Evolutionary conservation across 2,888 invertebrate genomes (phyloP), one percentile per base, ranked within the genome.

Genomic region (Euphydryas editha): DNA sequence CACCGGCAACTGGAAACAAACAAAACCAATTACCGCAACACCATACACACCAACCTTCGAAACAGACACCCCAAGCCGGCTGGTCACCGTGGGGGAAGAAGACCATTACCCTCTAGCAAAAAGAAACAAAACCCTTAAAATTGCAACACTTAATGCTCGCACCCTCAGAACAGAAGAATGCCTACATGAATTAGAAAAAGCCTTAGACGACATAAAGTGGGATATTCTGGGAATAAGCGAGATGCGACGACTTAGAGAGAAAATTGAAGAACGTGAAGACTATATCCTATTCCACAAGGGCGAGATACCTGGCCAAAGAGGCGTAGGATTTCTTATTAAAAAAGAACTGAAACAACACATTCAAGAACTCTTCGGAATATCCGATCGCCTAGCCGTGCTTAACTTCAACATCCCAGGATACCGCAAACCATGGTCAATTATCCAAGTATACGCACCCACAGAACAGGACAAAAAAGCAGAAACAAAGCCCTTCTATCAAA

Each of bases 191-290:
- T 62, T 69, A 18, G 69, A 71, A 62, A 18, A 57, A 65, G 68
- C 69, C 11, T 24, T 71, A n/a, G 44, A 64, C 30, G 49, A 63
- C 37, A 59, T 71, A 39, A 69, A 67, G 36, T 67, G 64, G 62
- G 69, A 71, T 59, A 68, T 71, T n/a, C 10, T 71, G 17, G 71
- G 68, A 24, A 68, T 68, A n/a, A 68, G 68, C 17, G 71, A 70
- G 66, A 62, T 49, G 65, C 55, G 59, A 65, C 62, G 65, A 62
- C 20, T 37, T 51, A 56, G 51, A 44, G 62, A 66, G 47, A 36
- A 56, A 18, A 66, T 69, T 11, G 58, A 61, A 56, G 65, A 66
- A 39, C 42, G 59, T 42, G 21, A 37, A n/a, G 56, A 56, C 17
- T 62, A 36, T 11, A 46, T 65, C 30, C 20, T 68, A 39, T 62